Base-by-base conservation (phyloP, 2,888 invertebrate genomes). In the Cinara cedri region DNA sequence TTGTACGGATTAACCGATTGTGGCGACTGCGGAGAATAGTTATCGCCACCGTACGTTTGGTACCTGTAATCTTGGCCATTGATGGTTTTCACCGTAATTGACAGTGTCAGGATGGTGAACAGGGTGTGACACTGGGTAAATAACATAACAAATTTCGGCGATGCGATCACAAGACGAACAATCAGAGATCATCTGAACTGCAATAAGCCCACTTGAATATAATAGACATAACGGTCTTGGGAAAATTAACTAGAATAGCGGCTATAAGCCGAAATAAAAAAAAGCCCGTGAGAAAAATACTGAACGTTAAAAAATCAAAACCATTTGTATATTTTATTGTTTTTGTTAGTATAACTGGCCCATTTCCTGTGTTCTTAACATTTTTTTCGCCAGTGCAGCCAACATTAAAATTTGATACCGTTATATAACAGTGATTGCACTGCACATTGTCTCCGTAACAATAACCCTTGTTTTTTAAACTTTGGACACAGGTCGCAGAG, bases 251-350 rank as follows among this genome's bases (percentile, higher is more conserved):
- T 42, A 34, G 24, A 34, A 10, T 10, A 26, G 57, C 46, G 49
- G 44, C 4, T 24, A n/a, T 42, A 13, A 6, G 13, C 16, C 26
- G 10, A 19, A 60, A 72, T 6, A 21, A 1, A 24, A 63, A 13
- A 16, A 74, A 1, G 49, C 2, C 1, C 65, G 65, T 54, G 65
- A 65, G 74, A 62, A 51, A 70, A 54, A 55, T 44, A 74, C 1
- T n/a, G 74, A 0, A 75, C 75, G 65, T 65, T 65, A 72, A 57
- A 76, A 76, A 65, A 63, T 65, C 19, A 66, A 55, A 66, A 76
- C 65, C 44, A 46, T 76, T 68, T n/a, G n/a, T n/a, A 34, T 6
- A 34, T 34, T 34, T 57, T 34, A 57, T 55, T 65, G 63, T 65
- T 74, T 21, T 63, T 54, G 26, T 49, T 44, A 16, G 65, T 46